Evolutionary conservation across 2,797 vertebrate genomes (phyloP).

Genomic region (Molossus alvarezi): DNA sequence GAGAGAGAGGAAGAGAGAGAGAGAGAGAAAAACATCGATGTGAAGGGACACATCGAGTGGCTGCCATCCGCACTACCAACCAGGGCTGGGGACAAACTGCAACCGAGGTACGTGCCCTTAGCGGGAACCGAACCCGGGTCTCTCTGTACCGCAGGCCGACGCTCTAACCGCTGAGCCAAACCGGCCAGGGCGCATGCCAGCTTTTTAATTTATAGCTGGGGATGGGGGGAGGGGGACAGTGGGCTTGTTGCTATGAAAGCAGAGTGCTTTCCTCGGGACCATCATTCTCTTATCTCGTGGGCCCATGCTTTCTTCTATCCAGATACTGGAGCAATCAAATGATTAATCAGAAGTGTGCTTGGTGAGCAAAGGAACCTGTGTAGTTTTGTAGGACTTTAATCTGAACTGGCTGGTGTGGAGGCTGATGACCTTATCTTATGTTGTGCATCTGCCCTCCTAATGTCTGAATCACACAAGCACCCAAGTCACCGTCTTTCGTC

Average conservation of each 20-base stretch:
- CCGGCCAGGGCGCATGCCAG: too few relatives aligned
- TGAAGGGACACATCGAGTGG: too few relatives aligned
- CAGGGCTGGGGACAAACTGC: too few relatives aligned
- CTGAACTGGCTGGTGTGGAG: not conserved
- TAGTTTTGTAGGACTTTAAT: conserved; percentile 30
- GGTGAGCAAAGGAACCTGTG: not conserved
- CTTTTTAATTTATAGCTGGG: conserved; percentile 18
- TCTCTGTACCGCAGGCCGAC: too few relatives aligned
- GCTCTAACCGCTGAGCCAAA: too few relatives aligned
- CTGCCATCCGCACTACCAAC: too few relatives aligned
- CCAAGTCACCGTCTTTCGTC: not conserved
- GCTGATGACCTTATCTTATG: not conserved
- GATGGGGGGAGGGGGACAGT: not conserved
- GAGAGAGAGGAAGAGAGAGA: too few relatives aligned
- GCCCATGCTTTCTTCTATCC: not conserved
- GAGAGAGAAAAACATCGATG: too few relatives aligned
- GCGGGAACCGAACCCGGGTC: too few relatives aligned
- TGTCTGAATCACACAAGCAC: not conserved
- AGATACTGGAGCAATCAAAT: conserved; percentile 19
- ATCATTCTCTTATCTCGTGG: conserved; percentile 28
- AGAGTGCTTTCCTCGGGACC: not conserved
- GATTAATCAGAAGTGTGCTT: conserved; percentile 42
- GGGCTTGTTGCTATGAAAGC: not conserved
- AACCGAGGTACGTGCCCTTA: too few relatives aligned
- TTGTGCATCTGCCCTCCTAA: not conserved